Conservation (phyloP, 2,888 invertebrate species). For the Orthosia incerta region DNA sequence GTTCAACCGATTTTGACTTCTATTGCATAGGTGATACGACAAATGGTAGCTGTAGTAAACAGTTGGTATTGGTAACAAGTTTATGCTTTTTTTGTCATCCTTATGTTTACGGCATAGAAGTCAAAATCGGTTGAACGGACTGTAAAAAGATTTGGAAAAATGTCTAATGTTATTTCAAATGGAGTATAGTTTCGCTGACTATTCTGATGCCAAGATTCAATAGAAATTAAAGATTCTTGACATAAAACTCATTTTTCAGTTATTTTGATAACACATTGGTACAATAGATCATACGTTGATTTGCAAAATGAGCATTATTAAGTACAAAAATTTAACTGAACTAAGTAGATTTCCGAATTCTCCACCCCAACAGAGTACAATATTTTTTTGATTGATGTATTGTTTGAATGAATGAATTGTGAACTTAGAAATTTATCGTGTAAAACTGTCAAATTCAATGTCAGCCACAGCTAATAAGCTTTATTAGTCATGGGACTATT, state of each 20-base stretch:
- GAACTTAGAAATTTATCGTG: no score
- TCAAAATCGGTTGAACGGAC: no score
- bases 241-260: background rate
- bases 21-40: no score
- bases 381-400: background rate
- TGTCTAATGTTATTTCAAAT: no score
- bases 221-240: background rate
- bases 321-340: background rate
- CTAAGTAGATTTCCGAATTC: background rate
- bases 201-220: constrained; percentile 2
- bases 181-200: constrained; percentile 3
- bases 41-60: no score
- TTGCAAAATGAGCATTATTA: constrained; percentile 15
- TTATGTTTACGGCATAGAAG: no score
- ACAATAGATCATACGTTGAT: background rate
- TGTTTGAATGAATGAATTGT: constrained; percentile 25
- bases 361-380: no score
- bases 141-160: no score
- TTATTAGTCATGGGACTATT: background rate
- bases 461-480: background rate
- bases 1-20: no score
- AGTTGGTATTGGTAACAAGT: no score
- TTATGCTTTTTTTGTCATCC: no score
- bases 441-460: background rate
- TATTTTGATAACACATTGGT: background rate